Evolutionary conservation across 2,113 vertebrate species (phyloP).

Genomic region (Electrona antarctica): DNA sequence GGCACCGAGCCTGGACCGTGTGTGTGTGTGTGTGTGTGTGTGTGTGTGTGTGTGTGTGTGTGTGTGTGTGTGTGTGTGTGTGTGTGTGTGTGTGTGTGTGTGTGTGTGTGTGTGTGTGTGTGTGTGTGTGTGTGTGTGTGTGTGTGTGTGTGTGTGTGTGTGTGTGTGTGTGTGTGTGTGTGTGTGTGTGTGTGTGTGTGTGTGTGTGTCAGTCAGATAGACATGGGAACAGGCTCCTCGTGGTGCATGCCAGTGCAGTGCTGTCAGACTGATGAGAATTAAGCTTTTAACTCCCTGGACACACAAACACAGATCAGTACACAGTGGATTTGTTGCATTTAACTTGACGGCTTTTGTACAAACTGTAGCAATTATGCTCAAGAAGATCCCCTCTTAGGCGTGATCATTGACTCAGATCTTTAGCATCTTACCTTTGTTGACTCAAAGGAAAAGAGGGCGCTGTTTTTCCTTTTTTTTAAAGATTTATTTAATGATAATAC

Average conservation of each 20-base stretch:
- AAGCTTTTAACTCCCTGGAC: too few species aligned
- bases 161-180: background rate
- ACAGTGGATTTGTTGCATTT: background rate
- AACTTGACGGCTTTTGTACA: too few species aligned
- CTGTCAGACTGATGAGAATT: too few species aligned
- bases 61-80: background rate
- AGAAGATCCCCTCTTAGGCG: too few species aligned
- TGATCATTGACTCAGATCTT: too few species aligned
- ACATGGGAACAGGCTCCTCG: too few species aligned
- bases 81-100: background rate
- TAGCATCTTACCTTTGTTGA: background rate
- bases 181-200: background rate
- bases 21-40: background rate
- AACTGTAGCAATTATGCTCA: background rate
- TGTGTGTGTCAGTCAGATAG: background rate
- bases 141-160: background rate
- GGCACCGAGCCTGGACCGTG: background rate
- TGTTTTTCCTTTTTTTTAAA: too few species aligned
- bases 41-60: background rate
- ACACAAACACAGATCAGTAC: background rate
- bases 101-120: conserved; percentile 4
- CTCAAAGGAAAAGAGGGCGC: too few species aligned
- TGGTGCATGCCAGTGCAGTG: too few species aligned
- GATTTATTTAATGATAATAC: too few species aligned
- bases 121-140: background rate